Conservation (phyloP, 2,113 vertebrate genomes). For the Ochotona princeps region DNA sequence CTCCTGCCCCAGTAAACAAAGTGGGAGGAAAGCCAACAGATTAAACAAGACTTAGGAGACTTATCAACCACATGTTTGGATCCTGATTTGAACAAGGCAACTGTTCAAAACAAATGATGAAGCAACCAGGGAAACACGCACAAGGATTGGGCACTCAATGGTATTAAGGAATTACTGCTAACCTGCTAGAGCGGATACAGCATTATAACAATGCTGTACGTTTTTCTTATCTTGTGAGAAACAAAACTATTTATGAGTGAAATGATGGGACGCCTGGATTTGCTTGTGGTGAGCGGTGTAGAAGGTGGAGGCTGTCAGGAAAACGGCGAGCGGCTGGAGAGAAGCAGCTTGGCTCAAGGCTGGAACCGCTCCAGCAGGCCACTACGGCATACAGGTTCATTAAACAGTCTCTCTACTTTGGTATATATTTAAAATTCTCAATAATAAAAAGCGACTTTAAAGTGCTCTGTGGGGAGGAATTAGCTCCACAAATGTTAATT, state of each 20-base stretch:
- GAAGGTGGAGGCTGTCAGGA: neutral
- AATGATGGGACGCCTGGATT: neutral
- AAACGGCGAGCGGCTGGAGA: neutral
- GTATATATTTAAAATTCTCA: constrained; percentile 49
- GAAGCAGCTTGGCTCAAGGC: neutral
- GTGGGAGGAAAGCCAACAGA: neutral
- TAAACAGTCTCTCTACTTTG: constrained; percentile 13
- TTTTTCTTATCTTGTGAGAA: constrained; percentile 14
- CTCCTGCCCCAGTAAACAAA: neutral
- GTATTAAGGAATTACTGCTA: neutral
- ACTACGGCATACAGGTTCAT: neutral
- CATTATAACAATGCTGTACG: neutral
- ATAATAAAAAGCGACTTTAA: constrained; percentile 60
- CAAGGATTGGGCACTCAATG: neutral
- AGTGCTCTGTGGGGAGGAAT: constrained; percentile 40
- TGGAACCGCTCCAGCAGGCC: no score
- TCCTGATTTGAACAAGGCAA: constrained; percentile 3
- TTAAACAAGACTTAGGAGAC: constrained; percentile 41
- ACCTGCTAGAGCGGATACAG: neutral
- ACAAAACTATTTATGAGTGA: neutral
- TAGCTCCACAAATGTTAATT: neutral
- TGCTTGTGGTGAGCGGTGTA: neutral
- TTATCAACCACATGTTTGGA: neutral
- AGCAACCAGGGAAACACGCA: neutral
- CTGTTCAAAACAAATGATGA: constrained; percentile 17